Evolutionary conservation across 2,797 vertebrate genomes (phyloP), one percentile per base, ranked within the genome.

Genomic region (Melanotaenia boesemani): DNA sequence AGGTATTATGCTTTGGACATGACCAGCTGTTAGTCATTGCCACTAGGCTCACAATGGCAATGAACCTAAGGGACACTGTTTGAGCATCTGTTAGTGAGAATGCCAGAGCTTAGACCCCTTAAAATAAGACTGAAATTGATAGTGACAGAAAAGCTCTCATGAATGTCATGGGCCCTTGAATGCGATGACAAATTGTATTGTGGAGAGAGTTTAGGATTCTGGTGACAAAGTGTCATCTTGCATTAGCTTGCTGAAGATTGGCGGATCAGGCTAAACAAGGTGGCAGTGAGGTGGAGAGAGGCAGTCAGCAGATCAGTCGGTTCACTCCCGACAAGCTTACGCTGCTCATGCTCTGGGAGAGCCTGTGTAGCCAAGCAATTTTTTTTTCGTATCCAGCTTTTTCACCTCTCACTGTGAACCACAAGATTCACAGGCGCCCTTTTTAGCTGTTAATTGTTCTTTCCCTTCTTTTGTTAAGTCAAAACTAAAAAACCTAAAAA

Each of bases 201-300:
- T 84, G 85, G 83, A 67, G 65, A 88, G 87, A 85, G 86, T 91
- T 89, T 90, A 86, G 90, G 83, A 91, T 92, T 90, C 86, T 83
- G 89, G 86, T 89, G 76, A 76, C 90, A 88, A 90, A 89, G 74
- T 92, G 93, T 94, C 92, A 88, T 84, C 86, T 88, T 62, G 83
- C 68, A 90, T 94, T 93, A 92, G 80, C 81, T 62, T 44, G 74
- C 85, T 52, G 79, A 88, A 94, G 91, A 94, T 52, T 86, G 94
- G 89, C 81, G 75, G 91, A 87, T 87, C 80, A 75, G 81, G 0
- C 67, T 88, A 90, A 92, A 89, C 81, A 86, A 94, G 91, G 86
- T 92, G 93, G 91, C 88, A 91, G 88, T 0, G 77, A 88, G 90
- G 83, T 86, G 91, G 70, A 80, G 82, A 79, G 64, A 76, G 74